These are phyloP conservation scores for Entelurus aequoreus DNA, from an alignment of 2,113 vertebrate species.

Conservation along the genomic window DNA sequence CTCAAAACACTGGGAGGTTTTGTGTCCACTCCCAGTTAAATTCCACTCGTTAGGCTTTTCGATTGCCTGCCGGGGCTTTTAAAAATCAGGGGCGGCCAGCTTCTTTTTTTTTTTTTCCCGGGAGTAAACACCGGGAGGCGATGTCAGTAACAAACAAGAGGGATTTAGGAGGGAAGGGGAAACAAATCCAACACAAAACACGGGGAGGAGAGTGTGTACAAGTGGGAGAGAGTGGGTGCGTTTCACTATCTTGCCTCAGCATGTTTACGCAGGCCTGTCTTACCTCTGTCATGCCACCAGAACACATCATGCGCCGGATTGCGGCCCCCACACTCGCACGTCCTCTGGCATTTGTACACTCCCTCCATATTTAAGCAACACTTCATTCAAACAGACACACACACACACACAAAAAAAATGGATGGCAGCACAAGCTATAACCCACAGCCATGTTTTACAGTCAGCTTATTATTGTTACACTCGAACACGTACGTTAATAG, in stretches of 20 bases:
- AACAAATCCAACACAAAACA: slow-evolving; percentile 12
- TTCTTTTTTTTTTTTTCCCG: not conserved
- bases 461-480: not conserved
- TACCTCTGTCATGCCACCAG: slow-evolving; percentile 40
- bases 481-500: not conserved
- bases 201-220: not conserved
- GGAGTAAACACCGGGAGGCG: slow-evolving; percentile 36
- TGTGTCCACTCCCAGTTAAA: slow-evolving; percentile 28
- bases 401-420: too few relatives aligned
- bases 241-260: slow-evolving; percentile 64
- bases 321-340: slow-evolving; percentile 33
- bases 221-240: slow-evolving; percentile 31
- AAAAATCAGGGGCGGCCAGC: slow-evolving; percentile 36
- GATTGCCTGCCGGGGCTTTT: slow-evolving; percentile 29
- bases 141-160: slow-evolving; percentile 26
- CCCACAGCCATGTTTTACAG: not conserved
- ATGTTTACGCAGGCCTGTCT: slow-evolving; percentile 58
- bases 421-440: not conserved
- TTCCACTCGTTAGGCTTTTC: slow-evolving; percentile 19
- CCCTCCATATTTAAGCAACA: slow-evolving; percentile 22
- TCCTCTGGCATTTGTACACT: slow-evolving; percentile 32
- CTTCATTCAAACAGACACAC: not conserved
- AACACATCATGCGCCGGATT: slow-evolving; percentile 35
- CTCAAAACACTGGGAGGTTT: slow-evolving; percentile 14
- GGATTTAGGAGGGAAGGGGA: slow-evolving; percentile 22